Evolutionary conservation across 2,113 vertebrate species (phyloP), one percentile per base, ranked within the genome.

Genomic region (Paramormyrops kingsleyae): DNA sequence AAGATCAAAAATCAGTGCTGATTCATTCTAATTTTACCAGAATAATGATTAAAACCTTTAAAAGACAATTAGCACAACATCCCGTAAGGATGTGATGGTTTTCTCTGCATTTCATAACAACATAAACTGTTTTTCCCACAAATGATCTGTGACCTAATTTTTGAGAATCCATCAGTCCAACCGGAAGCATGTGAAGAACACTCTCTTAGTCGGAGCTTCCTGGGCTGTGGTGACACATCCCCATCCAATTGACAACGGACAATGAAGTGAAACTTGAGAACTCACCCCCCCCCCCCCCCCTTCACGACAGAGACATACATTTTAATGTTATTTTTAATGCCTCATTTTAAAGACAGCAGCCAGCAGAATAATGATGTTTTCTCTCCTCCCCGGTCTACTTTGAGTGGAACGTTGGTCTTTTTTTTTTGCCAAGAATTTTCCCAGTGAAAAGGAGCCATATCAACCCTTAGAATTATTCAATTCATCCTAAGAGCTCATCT

Each of bases 321-420:
- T 89, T 89, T 83, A 83, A 89, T 89, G 88, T 56, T 47, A 27
- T 88, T 56, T 80, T 53, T 46, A 89, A 83, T 83, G 88, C 88
- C 42, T 46, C 21, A n/a, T 47, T 84, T 44, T 84, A 46, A 84
- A 44, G 21, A 84, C 19, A n/a, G 44, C 83, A 39, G 5, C 44
- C 83, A 39, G 39, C 77, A 53, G 47, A 89, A 87, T 53, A 74
- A 83, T n/a, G 50, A 74, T 88, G 74, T 52, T 53, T 83, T 53
- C 49, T 53, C 35, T 88, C 62, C 62, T 53, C 27, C 70, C 49
- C 0, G 27, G 70, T 24, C 27, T 47, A 19, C 66, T 46, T 50
- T 50, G 5, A 50, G 15, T 39, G 31, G 70, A 77, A 44, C 5
- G 1, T 0, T 19, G 35, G 35, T 80, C 74, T 42, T 86, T 50